Percentiles rank a stretch among this genome's conserved stretches.
Conservation (phyloP, 2,113 vertebrate species). For the Nothoprocta perdicaria region DNA sequence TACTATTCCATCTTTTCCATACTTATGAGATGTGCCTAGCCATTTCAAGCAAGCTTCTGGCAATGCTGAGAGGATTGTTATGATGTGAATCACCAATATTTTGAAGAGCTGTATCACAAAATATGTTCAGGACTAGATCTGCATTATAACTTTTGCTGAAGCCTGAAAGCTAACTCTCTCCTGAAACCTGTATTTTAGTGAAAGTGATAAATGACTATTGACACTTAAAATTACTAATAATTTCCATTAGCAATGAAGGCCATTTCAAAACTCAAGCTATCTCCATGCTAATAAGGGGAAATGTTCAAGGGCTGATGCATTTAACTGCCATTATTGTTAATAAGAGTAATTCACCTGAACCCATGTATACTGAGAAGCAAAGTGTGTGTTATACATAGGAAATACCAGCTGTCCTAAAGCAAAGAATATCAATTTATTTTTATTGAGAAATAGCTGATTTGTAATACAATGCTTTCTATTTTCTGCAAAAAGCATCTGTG, state of each 20-base stretch:
- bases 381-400: constrained; percentile 1
- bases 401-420: constrained; percentile 47
- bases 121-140: background rate
- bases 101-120: constrained; percentile 1
- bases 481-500: background rate
- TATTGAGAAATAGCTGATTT: background rate
- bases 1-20: background rate
- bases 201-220: constrained; percentile 51
- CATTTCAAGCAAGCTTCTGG: background rate
- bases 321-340: constrained; percentile 61
- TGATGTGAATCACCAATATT: background rate
- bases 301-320: constrained; percentile 20
- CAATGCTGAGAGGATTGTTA: background rate
- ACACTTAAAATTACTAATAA: constrained; percentile 63
- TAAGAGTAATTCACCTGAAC: constrained; percentile 47
- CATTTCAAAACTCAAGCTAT: background rate
- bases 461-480: background rate
- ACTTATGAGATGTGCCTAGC: background rate
- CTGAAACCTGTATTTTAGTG: constrained; percentile 43
- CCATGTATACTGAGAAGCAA: background rate
- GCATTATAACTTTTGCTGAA: background rate
- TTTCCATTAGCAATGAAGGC: background rate
- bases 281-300: background rate
- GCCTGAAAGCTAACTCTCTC: background rate
- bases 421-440: constrained; percentile 12